These are phyloP conservation scores for Chelon labrosus DNA, from an alignment of 2,797 vertebrate species.

Conservation along the genomic window DNA sequence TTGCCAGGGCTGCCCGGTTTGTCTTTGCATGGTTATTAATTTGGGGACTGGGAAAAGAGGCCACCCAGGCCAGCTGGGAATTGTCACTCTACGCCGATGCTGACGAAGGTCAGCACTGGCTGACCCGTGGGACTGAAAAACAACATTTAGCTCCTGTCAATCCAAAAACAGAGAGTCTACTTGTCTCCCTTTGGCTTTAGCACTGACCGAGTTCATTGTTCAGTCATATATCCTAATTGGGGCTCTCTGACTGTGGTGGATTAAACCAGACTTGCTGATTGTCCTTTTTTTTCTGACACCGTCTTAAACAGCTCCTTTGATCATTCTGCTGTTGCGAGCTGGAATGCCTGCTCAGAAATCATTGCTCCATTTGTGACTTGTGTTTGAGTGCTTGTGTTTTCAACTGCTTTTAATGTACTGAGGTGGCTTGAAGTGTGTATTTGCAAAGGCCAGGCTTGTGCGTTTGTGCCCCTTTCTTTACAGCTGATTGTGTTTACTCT, in stretches of 20 bases:
- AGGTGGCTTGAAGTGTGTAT: conserved; percentile 17
- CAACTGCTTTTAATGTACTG: neutral
- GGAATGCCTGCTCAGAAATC: conserved; percentile 37
- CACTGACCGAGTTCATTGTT: conserved; percentile 27
- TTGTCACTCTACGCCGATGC: conserved; percentile 34
- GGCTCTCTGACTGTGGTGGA: conserved; percentile 37
- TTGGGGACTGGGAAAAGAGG: conserved; percentile 60
- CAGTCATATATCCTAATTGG: conserved; percentile 48
- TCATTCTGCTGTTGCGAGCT: conserved; percentile 25
- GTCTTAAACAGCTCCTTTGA: conserved; percentile 49
- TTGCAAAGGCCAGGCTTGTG: conserved; percentile 21
- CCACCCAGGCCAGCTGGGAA: conserved; percentile 56
- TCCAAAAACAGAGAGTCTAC: conserved; percentile 42
- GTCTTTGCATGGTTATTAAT: conserved; percentile 68
- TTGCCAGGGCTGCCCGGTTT: conserved; percentile 60
- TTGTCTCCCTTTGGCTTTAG: conserved; percentile 39
- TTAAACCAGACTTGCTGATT: conserved; percentile 33
- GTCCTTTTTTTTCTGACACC: conserved; percentile 17
- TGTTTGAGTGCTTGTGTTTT: conserved; percentile 12
- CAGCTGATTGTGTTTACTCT: conserved; percentile 60
- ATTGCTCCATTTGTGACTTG: neutral
- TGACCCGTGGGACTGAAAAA: conserved; percentile 47
- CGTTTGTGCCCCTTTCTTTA: conserved; percentile 32
- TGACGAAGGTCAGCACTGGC: conserved; percentile 33
- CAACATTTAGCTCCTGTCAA: conserved; percentile 31